Conservation (phyloP, 2,888 invertebrate genomes). For the Copidosoma aretas region DNA sequence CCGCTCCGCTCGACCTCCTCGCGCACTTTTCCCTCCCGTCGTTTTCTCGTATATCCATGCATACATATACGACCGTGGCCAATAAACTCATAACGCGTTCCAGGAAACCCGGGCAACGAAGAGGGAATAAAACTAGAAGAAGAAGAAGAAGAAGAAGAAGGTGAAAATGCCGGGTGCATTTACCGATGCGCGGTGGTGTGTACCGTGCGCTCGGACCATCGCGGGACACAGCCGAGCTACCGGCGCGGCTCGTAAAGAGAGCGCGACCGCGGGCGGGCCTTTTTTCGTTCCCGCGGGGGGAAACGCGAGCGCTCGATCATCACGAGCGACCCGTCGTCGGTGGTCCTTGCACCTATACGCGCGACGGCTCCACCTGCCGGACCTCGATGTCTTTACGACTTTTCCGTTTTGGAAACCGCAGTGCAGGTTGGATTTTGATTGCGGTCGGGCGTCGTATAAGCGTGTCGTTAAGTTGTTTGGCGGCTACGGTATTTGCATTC, state of each 20-base stretch:
- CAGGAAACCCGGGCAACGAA: conserved; percentile 25
- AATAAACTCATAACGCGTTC: conserved; percentile 37
- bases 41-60: neutral
- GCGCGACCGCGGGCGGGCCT: conserved; percentile 9
- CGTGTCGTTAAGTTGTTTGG: too few relatives aligned
- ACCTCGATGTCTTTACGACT: conserved; percentile 16
- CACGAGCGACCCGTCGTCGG: neutral
- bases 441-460: too few relatives aligned
- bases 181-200: conserved; percentile 43
- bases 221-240: conserved; percentile 51
- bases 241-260: conserved; percentile 52
- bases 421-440: too few relatives aligned
- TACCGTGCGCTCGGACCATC: conserved; percentile 37
- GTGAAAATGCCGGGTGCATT: neutral
- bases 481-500: too few relatives aligned
- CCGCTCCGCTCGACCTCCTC: neutral
- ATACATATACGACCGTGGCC: neutral
- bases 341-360: neutral
- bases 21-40: neutral
- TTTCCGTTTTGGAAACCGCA: conserved; percentile 27
- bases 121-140: too few relatives aligned
- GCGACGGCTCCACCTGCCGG: neutral
- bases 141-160: conserved; percentile 20
- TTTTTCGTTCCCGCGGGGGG: neutral
- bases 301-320: neutral